Evolutionary conservation across 2,888 invertebrate species (phyloP).

Genomic region (Portevinia maculata): DNA sequence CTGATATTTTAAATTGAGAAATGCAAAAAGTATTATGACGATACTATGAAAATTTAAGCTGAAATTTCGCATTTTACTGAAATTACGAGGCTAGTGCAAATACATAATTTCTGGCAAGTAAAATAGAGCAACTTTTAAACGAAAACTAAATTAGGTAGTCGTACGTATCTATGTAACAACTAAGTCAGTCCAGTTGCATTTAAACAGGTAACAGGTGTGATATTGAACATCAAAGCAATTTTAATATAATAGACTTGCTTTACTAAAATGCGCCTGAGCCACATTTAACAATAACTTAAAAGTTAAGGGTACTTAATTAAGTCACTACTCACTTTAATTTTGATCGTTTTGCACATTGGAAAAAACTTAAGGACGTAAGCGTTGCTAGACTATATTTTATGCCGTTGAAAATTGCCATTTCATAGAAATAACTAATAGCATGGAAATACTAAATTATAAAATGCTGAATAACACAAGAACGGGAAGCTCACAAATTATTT

Average conservation of each 20-base stretch:
- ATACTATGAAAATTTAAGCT: too few species aligned
- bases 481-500: not conserved
- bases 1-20: too few species aligned
- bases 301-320: not conserved
- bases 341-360: constrained; percentile 77
- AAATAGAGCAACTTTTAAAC: too few species aligned
- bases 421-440: constrained; percentile 11
- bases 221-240: too few species aligned
- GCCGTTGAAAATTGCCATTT: constrained; percentile 73
- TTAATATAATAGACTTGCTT: not conserved
- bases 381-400: constrained; percentile 76
- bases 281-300: constrained; percentile 8
- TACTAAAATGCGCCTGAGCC: constrained; percentile 43
- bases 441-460: constrained; percentile 20
- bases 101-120: too few species aligned
- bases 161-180: too few species aligned
- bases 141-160: too few species aligned
- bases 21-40: too few species aligned
- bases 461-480: not conserved
- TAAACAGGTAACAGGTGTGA: too few species aligned
- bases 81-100: too few species aligned
- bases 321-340: constrained; percentile 56
- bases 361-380: constrained; percentile 77
- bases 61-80: too few species aligned
- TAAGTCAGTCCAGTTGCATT: too few species aligned